Evolutionary conservation across 2,797 vertebrate species (phyloP).

Genomic region (Pseudomugil gertrudae): DNA sequence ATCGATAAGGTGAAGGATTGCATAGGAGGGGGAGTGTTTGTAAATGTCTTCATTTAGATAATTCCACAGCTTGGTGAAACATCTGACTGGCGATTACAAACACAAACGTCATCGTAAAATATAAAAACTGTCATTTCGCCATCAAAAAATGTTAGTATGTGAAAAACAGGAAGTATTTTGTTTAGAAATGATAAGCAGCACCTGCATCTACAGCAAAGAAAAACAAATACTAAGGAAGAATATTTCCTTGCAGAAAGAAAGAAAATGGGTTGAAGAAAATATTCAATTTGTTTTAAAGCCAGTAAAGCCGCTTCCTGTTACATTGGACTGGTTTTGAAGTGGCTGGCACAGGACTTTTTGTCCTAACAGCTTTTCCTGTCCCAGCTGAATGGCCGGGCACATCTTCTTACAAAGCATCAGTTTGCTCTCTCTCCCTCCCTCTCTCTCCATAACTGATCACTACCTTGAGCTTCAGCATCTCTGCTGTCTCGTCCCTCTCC

Average conservation of each 20-base stretch:
- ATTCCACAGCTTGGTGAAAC: background rate
- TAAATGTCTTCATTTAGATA: background rate
- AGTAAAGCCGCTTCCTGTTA: background rate
- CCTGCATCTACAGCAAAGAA: background rate
- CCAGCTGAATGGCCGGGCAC: background rate
- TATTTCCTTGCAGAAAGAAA: background rate
- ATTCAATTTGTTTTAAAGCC: background rate
- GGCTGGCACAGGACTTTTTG: background rate
- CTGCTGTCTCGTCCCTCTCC: background rate
- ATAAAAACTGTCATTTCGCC: no score
- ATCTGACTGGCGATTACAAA: background rate
- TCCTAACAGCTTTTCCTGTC: background rate
- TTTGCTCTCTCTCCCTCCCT: background rate
- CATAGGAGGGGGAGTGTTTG: no score
- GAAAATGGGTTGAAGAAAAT: background rate
- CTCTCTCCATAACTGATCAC: background rate
- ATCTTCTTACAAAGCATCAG: no score
- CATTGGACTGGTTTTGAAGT: background rate
- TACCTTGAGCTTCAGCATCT: background rate
- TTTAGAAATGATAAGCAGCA: background rate
- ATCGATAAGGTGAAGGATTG: background rate
- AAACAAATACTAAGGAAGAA: background rate
- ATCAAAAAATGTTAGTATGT: background rate
- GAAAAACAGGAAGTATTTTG: background rate
- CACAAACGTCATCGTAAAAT: background rate